Evolutionary conservation across 92 coral and sea anemone species (phyloP), one percentile per base, ranked within the genome.

Genomic region (Epizoanthus stellaris): DNA sequence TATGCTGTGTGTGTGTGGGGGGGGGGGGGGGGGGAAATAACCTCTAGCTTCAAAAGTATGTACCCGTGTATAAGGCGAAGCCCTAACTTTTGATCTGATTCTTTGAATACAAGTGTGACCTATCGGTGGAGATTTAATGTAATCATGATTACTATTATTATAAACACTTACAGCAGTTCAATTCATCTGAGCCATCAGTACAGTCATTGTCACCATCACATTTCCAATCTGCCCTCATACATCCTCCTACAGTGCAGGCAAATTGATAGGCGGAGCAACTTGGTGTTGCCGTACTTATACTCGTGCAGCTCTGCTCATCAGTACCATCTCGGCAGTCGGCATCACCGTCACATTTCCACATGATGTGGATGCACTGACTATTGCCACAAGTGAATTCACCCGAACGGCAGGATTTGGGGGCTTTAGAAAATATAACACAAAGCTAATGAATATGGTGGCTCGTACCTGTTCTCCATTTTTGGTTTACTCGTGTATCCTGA

Each of bases 131-230:
- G 19, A 14, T 42, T 54, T 23, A 60, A 10, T 30, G 19, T 25
- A 40, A 40, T 60, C 11, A 52, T 45, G 5, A 15, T 52, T 34
- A 30, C 7, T 7, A 5, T 15, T 0, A 12, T 25, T 5, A 40
- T 60, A 25, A 10, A n/a, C 11, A 89, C 95, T 92, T 86, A 92
- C 95, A 49, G 67, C 95, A 92, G 39, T 74, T 75, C 1, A 43
- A 39, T 70, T 93, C 96, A 72, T 93, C 96, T 1, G 94, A 91
- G 42, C 88, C 92, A 68, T 93, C 96, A 6, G 96, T 42, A 73
- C 96, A 93, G 77, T 93, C 96, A 15, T 14, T 20, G 45, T 88
- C 90, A 15, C 88, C 84, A 62, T 93, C 91, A 85, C 96, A 93
- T 68, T 53, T 86, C 87, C 87, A 86, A 23, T 75, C 61, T 9